Evolutionary conservation across 2,797 vertebrate genomes (phyloP).

Genomic region (Megalops cyprinoides): DNA sequence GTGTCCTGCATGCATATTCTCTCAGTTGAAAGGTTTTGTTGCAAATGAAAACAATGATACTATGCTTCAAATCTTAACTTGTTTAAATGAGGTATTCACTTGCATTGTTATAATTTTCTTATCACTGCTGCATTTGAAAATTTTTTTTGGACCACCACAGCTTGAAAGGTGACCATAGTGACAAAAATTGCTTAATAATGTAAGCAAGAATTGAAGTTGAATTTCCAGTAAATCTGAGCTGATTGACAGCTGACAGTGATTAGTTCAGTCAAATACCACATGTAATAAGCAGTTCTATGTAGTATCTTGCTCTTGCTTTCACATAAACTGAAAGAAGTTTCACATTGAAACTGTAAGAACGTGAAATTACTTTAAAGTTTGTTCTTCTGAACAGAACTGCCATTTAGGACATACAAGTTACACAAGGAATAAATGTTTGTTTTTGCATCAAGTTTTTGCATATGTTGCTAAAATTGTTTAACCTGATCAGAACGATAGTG

Average conservation of each 20-base stretch:
- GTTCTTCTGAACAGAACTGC: conserved; percentile 8
- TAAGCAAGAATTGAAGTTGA: no score
- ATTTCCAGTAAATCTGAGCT: neutral
- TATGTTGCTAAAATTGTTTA: conserved; percentile 32
- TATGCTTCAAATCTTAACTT: neutral
- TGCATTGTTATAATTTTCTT: neutral
- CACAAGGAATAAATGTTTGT: conserved; percentile 23
- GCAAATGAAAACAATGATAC: neutral
- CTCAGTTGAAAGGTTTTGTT: neutral
- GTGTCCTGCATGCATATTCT: conserved; percentile 1
- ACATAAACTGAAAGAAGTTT: no score
- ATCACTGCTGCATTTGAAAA: neutral
- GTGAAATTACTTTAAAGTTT: neutral
- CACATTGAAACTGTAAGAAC: neutral
- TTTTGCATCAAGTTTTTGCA: conserved; percentile 32
- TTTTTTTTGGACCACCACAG: neutral
- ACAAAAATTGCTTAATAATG: no score
- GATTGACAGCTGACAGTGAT: conserved; percentile 10
- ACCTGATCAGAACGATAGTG: conserved; percentile 35
- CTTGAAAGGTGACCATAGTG: neutral
- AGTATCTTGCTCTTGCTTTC: conserved; percentile 7
- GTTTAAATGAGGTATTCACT: neutral
- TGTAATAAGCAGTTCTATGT: conserved; percentile 24
- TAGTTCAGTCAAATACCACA: neutral
- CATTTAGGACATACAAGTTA: conserved; percentile 6